Conservation (phyloP, 2,888 invertebrate species). For the Scaptomyza polygonia region DNA sequence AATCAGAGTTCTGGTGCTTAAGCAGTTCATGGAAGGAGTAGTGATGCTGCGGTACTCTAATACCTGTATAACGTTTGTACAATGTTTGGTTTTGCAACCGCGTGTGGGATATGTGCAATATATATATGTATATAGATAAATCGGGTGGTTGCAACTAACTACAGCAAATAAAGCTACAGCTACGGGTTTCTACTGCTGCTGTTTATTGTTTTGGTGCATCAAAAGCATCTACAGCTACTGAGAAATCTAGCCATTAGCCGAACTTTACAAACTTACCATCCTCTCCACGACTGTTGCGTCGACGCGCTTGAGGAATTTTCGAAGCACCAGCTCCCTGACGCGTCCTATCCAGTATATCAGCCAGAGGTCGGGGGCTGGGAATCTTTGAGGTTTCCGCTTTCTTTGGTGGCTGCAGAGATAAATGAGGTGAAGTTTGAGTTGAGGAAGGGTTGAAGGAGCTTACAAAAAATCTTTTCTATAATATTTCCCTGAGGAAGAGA, state of each 20-base stretch:
- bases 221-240: constrained; percentile 56
- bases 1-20: constrained; percentile 82
- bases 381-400: constrained; percentile 81
- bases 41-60: constrained; percentile 76
- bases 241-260: constrained; percentile 52
- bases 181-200: constrained; percentile 65
- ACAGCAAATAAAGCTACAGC: constrained; percentile 39
- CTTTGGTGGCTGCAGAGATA: constrained; percentile 68
- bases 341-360: constrained; percentile 81
- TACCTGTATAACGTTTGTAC: constrained; percentile 64
- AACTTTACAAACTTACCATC: constrained; percentile 70
- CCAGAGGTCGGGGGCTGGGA: constrained; percentile 82
- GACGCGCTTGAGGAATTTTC: constrained; percentile 77
- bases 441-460: neutral
- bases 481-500: neutral
- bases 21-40: constrained; percentile 79
- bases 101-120: constrained; percentile 32
- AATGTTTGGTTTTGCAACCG: constrained; percentile 1
- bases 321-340: constrained; percentile 71
- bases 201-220: constrained; percentile 34
- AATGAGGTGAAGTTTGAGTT: neutral
- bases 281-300: constrained; percentile 78
- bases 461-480: too few species aligned
- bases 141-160: constrained; percentile 46
- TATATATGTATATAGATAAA: constrained; percentile 48